Evolutionary conservation across 2,113 vertebrate genomes (phyloP), one percentile per base, ranked within the genome.

Genomic region (Gallinago media): DNA sequence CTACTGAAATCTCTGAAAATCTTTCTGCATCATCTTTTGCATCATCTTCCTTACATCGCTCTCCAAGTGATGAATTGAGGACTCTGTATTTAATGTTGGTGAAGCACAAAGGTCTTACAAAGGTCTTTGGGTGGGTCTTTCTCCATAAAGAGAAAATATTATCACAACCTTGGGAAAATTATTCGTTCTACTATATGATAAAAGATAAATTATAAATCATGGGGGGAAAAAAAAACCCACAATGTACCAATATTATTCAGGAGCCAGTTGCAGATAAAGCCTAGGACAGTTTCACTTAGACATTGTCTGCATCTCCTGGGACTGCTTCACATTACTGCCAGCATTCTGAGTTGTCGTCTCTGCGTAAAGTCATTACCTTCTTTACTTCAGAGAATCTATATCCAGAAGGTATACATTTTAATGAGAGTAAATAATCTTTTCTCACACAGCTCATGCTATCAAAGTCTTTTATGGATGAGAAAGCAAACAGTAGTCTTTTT

Each of bases 221-320:
- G 26, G 4, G 3, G 14, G 12, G 2, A 4, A 22, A 6, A 6
- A 6, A 8, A 8, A 29, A 3, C 3, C 12, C 34, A 50, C 18
- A 58, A 21, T 5, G 34, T 50, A 55, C 65, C 23, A 58, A 16
- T 23, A 27, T 62, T 73, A 38, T 42, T 61, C 84, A 79, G 63
- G 38, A 88, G 29, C 27, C n/a, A 72, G 9, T 21, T 47, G 65
- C 54, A 54, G 25, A 40, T 22, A 49, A 76, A 80, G 26, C 25
- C 46, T 27, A 14, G 65, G 40, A 55, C 34, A 58, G 38, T 34
- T 66, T 74, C 74, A 62, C 52, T 82, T 67, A 40, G 52, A 52
- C n/a, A 40, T 56, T 1, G 0, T 47, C 44, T 1, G 0, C 68
- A 61, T 59, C 77, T 70, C 38, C 49, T 65, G 66, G 18, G 19